Evolutionary conservation across 2,888 invertebrate genomes (phyloP).

Genomic region (Ganaspis brasiliensis): DNA sequence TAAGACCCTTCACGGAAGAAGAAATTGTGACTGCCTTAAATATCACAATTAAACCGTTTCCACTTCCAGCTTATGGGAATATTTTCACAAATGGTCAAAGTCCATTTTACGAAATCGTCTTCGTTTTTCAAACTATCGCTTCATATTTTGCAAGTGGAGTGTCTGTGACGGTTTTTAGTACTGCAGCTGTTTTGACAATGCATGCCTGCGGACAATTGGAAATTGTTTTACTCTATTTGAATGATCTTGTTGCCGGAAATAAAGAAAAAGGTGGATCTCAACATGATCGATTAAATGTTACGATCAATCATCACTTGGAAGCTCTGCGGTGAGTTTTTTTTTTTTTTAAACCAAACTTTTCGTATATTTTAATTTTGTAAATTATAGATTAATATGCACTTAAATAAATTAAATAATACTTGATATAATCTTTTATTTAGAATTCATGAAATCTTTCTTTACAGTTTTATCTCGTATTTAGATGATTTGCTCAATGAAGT

Average conservation of each 20-base stretch:
- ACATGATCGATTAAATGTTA: not conserved
- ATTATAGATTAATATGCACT: too few species aligned
- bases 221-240: constrained; percentile 60
- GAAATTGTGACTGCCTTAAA: not conserved
- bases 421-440: too few species aligned
- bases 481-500: too few species aligned
- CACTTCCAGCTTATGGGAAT: not conserved
- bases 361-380: too few species aligned
- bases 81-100: not conserved
- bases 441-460: too few species aligned
- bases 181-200: constrained; percentile 71
- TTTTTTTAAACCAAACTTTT: too few species aligned
- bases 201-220: constrained; percentile 74
- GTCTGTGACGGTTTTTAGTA: constrained; percentile 47
- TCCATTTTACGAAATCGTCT: not conserved
- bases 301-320: constrained; percentile 23
- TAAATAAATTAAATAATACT: too few species aligned
- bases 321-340: constrained; percentile 36
- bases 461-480: too few species aligned
- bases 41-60: not conserved
- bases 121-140: not conserved
- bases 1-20: not conserved
- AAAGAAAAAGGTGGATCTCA: not conserved
- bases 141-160: not conserved
- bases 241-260: not conserved